phyloP scores from a whole-genome alignment of 2,113 vertebrate genomes.

The Myotis lucifugus region DNA sequence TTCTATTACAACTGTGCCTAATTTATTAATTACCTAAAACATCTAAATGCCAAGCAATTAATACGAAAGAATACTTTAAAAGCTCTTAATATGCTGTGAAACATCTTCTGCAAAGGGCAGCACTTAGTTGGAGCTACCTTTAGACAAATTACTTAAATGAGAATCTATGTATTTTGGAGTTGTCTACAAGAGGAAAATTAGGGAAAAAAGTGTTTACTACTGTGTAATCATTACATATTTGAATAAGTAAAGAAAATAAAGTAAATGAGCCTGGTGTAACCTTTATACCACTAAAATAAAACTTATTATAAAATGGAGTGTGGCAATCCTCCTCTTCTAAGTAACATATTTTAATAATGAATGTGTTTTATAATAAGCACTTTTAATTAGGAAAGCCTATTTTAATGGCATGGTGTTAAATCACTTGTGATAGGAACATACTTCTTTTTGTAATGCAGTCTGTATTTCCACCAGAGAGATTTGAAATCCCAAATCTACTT shows the following conservation, averaged over 20 bases:
- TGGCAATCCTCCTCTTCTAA: background rate
- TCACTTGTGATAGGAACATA: background rate
- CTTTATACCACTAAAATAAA: background rate
- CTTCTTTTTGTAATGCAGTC: background rate
- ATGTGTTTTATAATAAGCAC: background rate
- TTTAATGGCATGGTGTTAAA: background rate
- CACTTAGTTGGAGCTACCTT: conserved; percentile 53
- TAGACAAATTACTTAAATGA: conserved; percentile 67
- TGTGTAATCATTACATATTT: background rate
- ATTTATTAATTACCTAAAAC: conserved; percentile 83
- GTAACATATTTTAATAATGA: background rate
- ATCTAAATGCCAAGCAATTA: conserved; percentile 86
- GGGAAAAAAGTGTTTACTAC: background rate
- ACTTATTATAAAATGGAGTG: background rate
- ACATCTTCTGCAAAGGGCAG: conserved; percentile 76
- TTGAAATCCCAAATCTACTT: background rate
- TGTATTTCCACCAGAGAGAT: background rate
- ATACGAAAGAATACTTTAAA: conserved; percentile 83
- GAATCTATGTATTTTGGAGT: conserved; percentile 51
- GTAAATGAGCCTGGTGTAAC: background rate
- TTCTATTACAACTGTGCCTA: conserved; percentile 83
- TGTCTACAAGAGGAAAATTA: conserved; percentile 23
- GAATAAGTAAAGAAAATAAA: background rate
- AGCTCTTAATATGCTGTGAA: conserved; percentile 74
- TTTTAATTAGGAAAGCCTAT: conserved; percentile 34